These are phyloP conservation scores for Microctenopoma stevenorrisi DNA, from an alignment of 2,797 vertebrate genomes.

Conservation along the genomic window DNA sequence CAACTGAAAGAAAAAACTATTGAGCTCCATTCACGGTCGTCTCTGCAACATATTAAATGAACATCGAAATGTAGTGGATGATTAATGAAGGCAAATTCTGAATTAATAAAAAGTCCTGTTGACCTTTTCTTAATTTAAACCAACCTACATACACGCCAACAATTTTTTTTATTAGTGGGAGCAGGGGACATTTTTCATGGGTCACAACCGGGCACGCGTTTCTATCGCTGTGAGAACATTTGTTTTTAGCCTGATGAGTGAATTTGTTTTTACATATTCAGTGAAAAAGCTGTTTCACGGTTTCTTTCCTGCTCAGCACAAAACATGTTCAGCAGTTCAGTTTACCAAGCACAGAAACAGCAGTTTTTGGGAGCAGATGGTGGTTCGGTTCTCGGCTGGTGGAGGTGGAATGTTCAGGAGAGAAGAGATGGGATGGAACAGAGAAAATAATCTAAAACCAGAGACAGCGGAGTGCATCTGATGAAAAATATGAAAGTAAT, in stretches of 20 bases:
- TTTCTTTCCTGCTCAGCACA: background rate
- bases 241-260: background rate
- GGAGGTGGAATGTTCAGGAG: conserved; percentile 60
- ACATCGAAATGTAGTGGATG: background rate
- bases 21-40: conserved; percentile 1
- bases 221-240: background rate
- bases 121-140: background rate
- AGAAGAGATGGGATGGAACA: conserved; percentile 29
- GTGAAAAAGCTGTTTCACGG: background rate
- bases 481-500: background rate
- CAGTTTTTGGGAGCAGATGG: no score
- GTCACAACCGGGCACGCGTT: no score
- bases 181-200: no score
- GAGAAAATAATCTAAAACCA: background rate
- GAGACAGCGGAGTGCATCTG: conserved; percentile 8
- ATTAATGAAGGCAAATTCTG: conserved; percentile 11
- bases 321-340: background rate
- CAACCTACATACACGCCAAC: conserved; percentile 4
- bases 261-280: background rate
- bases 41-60: conserved; percentile 1
- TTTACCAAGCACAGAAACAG: no score
- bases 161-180: background rate
- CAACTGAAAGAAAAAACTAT: background rate
- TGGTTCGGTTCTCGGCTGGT: background rate
- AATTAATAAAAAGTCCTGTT: background rate